Conservation (phyloP, 2,888 invertebrate genomes). For the Stratiomys singularior region DNA sequence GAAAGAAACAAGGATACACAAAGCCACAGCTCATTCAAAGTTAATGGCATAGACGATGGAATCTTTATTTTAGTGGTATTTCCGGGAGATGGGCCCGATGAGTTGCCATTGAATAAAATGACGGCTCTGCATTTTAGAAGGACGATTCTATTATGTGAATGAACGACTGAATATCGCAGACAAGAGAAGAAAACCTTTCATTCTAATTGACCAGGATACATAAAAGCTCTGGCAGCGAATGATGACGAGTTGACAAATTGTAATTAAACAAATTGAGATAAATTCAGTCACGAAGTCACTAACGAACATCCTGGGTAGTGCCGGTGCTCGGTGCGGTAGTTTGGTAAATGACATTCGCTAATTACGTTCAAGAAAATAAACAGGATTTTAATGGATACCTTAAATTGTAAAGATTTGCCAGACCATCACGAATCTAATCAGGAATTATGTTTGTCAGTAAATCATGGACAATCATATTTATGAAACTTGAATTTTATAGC, state of each 20-base stretch:
- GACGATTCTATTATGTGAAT: background rate
- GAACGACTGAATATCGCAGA: background rate
- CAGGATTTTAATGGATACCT: slow-evolving; percentile 2
- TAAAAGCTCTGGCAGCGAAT: slow-evolving; percentile 21
- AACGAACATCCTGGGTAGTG: background rate
- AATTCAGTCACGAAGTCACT: slow-evolving; percentile 15
- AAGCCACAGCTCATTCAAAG: slow-evolving; percentile 26
- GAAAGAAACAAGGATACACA: background rate
- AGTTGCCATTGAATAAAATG: too few relatives aligned
- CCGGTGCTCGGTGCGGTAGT: background rate
- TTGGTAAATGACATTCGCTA: background rate
- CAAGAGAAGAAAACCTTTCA: slow-evolving; percentile 13
- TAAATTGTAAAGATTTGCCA: background rate
- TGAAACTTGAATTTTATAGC: too few relatives aligned
- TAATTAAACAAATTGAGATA: slow-evolving; percentile 42
- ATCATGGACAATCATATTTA: too few relatives aligned
- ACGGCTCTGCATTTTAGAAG: too few relatives aligned
- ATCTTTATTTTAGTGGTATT: slow-evolving; percentile 21
- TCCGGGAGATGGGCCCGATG: background rate
- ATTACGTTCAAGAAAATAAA: background rate
- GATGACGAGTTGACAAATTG: slow-evolving; percentile 39
- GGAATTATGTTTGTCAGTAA: too few relatives aligned
- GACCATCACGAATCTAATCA: too few relatives aligned
- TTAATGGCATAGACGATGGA: slow-evolving; percentile 35
- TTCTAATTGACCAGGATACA: slow-evolving; percentile 26